A percentile compares a stretch with the other conserved stretches of the same genome.
These are phyloP conservation scores for Cepphus grylle DNA, from an alignment of 2,113 vertebrate genomes.

Conservation along the genomic window DNA sequence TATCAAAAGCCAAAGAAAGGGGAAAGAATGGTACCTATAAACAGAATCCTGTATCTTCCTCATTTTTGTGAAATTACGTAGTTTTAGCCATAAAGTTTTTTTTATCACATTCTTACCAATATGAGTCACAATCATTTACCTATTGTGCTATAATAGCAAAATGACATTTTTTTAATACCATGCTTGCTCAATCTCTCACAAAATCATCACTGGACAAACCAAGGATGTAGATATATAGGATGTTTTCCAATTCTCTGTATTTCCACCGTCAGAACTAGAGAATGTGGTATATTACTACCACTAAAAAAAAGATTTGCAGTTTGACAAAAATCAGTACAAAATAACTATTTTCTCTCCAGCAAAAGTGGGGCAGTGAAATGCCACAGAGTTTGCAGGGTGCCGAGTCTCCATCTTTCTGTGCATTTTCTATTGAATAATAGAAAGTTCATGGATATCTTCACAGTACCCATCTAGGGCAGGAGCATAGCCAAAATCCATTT, in stretches of 20 bases:
- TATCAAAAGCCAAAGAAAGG: background rate
- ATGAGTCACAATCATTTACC: background rate
- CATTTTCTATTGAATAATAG: constrained; percentile 13
- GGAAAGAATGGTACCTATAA: background rate
- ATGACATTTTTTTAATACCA: background rate
- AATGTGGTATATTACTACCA: background rate
- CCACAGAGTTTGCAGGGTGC: background rate
- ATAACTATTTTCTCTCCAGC: background rate
- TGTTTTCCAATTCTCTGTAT: background rate
- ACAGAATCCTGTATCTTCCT: background rate
- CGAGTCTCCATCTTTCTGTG: background rate
- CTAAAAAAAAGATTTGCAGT: background rate
- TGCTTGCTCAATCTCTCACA: background rate
- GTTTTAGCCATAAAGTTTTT: background rate
- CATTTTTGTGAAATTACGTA: background rate
- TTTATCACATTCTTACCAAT: background rate
- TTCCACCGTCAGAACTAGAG: background rate
- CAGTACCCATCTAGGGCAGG: background rate
- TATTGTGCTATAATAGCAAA: background rate
- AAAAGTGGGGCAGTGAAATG: background rate
- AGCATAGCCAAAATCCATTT: constrained; percentile 24
- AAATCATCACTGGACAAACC: background rate
- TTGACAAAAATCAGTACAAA: background rate
- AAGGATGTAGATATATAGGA: background rate
- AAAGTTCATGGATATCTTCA: constrained; percentile 4